Evolutionary conservation across 2,888 invertebrate species (phyloP).

Genomic region (Trichacis sp.): DNA sequence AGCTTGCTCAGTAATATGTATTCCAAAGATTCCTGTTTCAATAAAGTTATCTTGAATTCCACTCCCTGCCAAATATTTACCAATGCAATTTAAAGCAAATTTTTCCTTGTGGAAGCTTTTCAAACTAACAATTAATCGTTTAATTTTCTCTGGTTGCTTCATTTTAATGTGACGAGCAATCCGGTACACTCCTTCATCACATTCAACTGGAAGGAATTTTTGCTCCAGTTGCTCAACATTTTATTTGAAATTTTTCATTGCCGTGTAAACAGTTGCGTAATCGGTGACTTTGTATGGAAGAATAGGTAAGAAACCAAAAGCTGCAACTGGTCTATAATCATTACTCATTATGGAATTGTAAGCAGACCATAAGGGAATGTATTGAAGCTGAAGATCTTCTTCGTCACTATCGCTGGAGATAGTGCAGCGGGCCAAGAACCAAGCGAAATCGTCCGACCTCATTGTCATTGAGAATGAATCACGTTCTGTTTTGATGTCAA

Average conservation of each 20-base stretch:
- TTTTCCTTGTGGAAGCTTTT: conserved; percentile 23
- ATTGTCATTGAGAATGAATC: no score
- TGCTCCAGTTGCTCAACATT: conserved; percentile 20
- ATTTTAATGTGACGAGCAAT: conserved; percentile 15
- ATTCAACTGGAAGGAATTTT: conserved; percentile 15
- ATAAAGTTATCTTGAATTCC: conserved; percentile 18
- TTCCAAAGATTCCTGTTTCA: not conserved
- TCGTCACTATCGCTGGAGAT: no score
- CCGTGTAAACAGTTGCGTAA: conserved; percentile 20
- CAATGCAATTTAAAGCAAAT: conserved; percentile 7
- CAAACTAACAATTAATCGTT: conserved; percentile 14
- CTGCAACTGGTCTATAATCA: no score
- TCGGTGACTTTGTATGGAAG: conserved; percentile 20
- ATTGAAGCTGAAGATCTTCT: no score
- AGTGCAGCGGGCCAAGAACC: no score
- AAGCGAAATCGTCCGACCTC: no score
- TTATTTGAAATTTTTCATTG: conserved; percentile 22
- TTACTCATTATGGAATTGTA: no score
- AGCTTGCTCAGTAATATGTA: not conserved
- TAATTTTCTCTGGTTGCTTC: conserved; percentile 8
- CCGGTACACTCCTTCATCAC: conserved; percentile 24
- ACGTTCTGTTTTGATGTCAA: no score
- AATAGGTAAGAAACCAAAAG: conserved; percentile 10
- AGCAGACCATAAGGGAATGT: no score
- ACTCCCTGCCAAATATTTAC: conserved; percentile 28